A percentile compares a stretch with the other conserved stretches of the same genome.
phyloP scores from a whole-genome alignment of 2,797 vertebrate species.

The Lophius americanus region DNA sequence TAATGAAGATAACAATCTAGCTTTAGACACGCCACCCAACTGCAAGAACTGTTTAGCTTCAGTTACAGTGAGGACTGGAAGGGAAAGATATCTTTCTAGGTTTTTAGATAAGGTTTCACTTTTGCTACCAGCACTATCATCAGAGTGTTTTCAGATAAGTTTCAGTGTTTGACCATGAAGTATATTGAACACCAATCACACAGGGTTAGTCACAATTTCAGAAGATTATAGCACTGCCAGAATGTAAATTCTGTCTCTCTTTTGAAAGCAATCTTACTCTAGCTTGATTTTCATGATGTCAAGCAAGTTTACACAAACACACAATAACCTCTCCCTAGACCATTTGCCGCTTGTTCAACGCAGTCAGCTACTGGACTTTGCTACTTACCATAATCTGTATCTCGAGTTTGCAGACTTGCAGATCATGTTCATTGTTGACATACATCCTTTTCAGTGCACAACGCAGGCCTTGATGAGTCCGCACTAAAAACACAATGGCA shows the following conservation, averaged over 20 bases:
- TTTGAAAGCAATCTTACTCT: not conserved
- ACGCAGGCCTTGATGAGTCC: constrained; percentile 91
- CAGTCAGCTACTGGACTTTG: constrained; percentile 1
- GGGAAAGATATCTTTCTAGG: constrained; percentile 31
- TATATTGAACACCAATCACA: not conserved
- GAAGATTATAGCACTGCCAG: not conserved
- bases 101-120: not conserved
- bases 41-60: constrained; percentile 52
- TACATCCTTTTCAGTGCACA: constrained; percentile 99
- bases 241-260: not conserved
- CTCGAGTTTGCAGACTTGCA: constrained; percentile 96
- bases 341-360: not conserved
- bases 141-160: constrained; percentile 5
- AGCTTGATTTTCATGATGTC: not conserved
- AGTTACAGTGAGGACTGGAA: constrained; percentile 19
- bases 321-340: not conserved
- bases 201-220: not conserved
- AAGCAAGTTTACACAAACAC: not conserved
- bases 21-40: constrained; percentile 32
- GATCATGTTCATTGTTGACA: constrained; percentile 96
- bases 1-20: constrained; percentile 52
- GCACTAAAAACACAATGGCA: constrained; percentile 96
- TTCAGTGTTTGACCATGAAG: not conserved
- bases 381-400: constrained; percentile 98
- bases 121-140: not conserved